Conservation (phyloP, 2,888 invertebrate genomes). For the Lycaena phlaeas region DNA sequence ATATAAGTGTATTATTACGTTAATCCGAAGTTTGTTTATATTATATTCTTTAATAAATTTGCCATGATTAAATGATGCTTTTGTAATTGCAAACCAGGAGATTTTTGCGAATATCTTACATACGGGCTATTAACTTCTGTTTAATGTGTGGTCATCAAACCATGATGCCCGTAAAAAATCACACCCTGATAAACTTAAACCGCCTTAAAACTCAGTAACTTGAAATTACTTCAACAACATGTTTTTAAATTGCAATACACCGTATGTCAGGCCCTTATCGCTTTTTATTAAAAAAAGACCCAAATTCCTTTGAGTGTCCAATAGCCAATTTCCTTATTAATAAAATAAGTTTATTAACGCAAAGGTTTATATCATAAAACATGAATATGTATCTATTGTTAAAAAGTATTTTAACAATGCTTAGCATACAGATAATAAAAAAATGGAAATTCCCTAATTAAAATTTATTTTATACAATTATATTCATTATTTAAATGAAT, state of each 20-base stretch:
- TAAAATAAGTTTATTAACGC: background rate
- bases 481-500: constrained; percentile 1
- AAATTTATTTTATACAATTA: constrained; percentile 6
- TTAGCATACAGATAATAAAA: background rate
- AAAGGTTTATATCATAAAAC: background rate
- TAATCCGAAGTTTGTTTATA: no score
- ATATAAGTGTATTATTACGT: no score
- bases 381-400: background rate
- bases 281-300: background rate
- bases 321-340: background rate
- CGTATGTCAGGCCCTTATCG: background rate
- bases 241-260: background rate
- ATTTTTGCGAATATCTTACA: background rate
- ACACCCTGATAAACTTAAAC: background rate
- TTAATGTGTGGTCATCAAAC: background rate
- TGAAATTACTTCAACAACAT: background rate
- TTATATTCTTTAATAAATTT: no score
- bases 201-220: background rate
- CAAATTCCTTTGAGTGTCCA: no score
- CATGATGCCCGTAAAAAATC: background rate
- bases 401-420: constrained; percentile 7
- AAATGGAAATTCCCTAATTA: constrained; percentile 3
- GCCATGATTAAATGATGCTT: no score
- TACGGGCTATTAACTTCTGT: background rate
- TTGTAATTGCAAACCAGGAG: no score